Conservation (phyloP, 2,113 vertebrate genomes). For the Turnix velox region DNA sequence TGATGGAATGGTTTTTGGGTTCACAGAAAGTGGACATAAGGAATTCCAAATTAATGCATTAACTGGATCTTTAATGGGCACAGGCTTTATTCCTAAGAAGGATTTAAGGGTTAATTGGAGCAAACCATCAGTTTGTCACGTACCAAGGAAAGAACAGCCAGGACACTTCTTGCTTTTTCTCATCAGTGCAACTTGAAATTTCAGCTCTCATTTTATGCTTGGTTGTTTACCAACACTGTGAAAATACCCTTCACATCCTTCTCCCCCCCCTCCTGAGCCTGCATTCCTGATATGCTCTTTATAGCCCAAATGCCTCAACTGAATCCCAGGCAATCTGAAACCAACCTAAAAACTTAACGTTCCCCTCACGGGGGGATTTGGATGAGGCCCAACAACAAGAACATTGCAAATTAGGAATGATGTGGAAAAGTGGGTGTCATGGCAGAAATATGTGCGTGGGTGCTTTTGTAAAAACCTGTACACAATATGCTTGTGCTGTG, state of each 20-base stretch:
- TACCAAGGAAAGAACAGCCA: background rate
- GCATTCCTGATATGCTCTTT: constrained; percentile 34
- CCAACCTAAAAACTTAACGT: background rate
- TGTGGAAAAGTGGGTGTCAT: constrained; percentile 47
- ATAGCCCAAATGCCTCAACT: background rate
- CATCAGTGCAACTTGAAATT: background rate
- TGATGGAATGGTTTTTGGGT: background rate
- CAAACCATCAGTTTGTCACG: background rate
- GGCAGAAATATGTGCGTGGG: constrained; percentile 42
- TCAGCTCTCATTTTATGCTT: background rate
- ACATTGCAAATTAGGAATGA: constrained; percentile 43
- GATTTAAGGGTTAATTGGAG: background rate
- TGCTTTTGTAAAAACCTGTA: background rate
- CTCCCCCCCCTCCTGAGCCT: background rate
- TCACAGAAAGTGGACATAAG: background rate
- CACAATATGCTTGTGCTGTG: background rate
- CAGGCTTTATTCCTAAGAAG: background rate
- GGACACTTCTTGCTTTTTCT: background rate
- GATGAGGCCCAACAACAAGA: constrained; percentile 11
- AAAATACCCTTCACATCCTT: background rate
- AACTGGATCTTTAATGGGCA: background rate
- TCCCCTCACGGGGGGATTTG: constrained; percentile 28
- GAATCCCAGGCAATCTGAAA: constrained; percentile 41
- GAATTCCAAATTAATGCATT: background rate
- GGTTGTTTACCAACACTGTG: background rate